phyloP scores from a whole-genome alignment of 2,888 invertebrate genomes.

The Halictus quadricinctus region DNA sequence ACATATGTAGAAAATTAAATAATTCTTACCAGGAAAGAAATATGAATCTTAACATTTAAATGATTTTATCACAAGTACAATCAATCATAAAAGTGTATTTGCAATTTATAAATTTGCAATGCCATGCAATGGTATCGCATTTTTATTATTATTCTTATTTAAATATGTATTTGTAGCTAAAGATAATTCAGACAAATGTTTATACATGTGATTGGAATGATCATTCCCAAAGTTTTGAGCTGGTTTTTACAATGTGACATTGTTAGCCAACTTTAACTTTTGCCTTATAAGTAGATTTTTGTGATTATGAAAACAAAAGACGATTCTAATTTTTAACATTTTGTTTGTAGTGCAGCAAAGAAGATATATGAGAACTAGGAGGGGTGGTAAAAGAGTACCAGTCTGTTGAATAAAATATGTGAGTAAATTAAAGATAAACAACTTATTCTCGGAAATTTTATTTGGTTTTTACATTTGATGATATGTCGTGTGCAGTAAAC shows the following conservation, averaged over 20 bases:
- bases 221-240: background rate
- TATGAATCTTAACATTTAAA: background rate
- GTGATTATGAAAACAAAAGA: background rate
- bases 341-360: slow-evolving; percentile 44
- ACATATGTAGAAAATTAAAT: background rate
- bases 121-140: background rate
- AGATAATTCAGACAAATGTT: background rate
- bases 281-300: background rate
- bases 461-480: slow-evolving; percentile 33
- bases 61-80: background rate
- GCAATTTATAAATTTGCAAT: background rate
- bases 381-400: slow-evolving; percentile 43
- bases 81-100: background rate
- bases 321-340: background rate
- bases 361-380: slow-evolving; percentile 48
- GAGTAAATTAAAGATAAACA: slow-evolving; percentile 55
- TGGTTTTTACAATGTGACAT: background rate
- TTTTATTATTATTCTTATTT: background rate
- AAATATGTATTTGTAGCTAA: background rate
- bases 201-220: background rate
- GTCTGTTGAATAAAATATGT: slow-evolving; percentile 66
- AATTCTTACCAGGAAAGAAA: background rate
- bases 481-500: slow-evolving; percentile 55
- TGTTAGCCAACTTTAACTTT: background rate
- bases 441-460: slow-evolving; percentile 37